Percentiles rank a stretch among this genome's conserved stretches.
Conservation (phyloP, 2,797 vertebrate species). For the Vireo griseus region DNA sequence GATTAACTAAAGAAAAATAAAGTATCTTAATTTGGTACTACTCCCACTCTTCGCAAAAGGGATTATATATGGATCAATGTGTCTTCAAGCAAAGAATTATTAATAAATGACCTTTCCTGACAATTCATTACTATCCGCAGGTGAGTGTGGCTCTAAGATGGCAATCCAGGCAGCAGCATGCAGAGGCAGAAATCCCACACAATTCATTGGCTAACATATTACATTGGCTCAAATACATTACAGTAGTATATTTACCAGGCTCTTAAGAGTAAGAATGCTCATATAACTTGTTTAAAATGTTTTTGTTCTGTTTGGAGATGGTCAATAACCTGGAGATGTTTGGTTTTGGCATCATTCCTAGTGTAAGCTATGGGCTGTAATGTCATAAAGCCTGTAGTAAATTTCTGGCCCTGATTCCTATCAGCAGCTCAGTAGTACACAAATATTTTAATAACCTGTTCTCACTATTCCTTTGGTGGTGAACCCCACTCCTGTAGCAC, state of each 20-base stretch:
- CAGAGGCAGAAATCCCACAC: not conserved
- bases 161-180: not conserved
- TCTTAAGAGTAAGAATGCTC: not conserved
- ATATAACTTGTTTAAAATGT: not conserved
- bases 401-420: not conserved
- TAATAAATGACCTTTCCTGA: not conserved
- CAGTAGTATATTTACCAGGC: not conserved
- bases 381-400: not conserved
- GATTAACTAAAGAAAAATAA: not conserved
- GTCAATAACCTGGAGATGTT: not conserved
- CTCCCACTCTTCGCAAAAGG: not conserved
- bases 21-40: not conserved
- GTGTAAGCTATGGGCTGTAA: not conserved
- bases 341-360: not conserved
- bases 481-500: accelerated
- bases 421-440: not conserved
- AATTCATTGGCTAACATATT: not conserved
- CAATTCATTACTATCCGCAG: not conserved
- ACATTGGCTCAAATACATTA: not conserved
- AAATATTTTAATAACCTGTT: not conserved
- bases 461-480: not conserved
- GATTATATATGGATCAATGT: not conserved
- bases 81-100: not conserved
- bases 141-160: not conserved
- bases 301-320: not conserved